These are phyloP conservation scores for Reticulitermes lucifugus DNA, from an alignment of 2,888 invertebrate genomes.

Conservation along the genomic window DNA sequence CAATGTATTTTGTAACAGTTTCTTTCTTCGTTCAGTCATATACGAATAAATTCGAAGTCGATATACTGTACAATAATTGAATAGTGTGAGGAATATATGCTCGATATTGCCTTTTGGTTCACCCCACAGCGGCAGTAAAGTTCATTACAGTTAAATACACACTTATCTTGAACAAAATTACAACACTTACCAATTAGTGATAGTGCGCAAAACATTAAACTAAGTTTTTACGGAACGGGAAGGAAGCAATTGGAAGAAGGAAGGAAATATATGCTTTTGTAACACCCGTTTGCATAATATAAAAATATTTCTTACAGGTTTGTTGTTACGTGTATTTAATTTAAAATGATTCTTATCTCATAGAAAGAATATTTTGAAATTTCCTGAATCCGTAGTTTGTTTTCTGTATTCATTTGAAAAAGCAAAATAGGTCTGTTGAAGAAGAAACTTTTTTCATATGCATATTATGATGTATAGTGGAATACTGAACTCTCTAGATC, in stretches of 20 bases:
- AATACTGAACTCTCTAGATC: no score
- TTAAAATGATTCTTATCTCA: no score
- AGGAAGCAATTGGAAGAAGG: not conserved
- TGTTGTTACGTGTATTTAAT: no score
- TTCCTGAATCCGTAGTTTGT: no score
- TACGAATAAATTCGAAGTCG: not conserved
- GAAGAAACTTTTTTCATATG: no score
- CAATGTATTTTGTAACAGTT: not conserved
- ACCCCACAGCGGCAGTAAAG: slow-evolving; percentile 3
- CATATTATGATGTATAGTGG: no score
- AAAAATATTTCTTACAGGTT: no score
- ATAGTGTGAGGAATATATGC: not conserved
- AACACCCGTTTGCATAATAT: no score
- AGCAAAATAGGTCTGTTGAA: no score
- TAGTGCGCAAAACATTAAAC: not conserved
- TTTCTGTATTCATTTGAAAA: no score
- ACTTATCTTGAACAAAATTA: not conserved
- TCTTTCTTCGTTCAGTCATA: slow-evolving; percentile 12
- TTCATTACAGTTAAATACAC: not conserved
- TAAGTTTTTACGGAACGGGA: not conserved
- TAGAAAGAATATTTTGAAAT: no score
- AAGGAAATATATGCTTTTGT: no score
- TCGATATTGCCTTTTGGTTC: not conserved
- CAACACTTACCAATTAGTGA: not conserved
- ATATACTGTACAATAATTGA: not conserved